These are phyloP conservation scores for Pachycephala philippinensis DNA, from an alignment of 2,113 vertebrate species.

Conservation along the genomic window DNA sequence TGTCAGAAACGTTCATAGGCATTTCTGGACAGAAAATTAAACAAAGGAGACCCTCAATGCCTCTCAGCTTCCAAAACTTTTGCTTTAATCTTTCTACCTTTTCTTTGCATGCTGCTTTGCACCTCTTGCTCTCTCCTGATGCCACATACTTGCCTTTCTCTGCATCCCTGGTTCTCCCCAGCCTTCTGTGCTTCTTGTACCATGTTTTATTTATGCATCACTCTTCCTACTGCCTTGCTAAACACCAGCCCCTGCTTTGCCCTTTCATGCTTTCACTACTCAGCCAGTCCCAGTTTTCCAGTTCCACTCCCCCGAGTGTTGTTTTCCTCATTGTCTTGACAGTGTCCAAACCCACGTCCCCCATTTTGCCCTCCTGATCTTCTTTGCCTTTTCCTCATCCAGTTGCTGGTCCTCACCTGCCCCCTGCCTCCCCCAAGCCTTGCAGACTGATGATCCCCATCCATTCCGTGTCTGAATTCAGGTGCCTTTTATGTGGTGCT, in stretches of 20 bases:
- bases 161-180: background rate
- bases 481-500: background rate
- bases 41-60: background rate
- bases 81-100: background rate
- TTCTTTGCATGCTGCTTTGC: background rate
- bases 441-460: background rate
- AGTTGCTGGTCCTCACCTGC: background rate
- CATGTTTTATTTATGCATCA: background rate
- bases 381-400: background rate
- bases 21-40: background rate
- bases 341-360: accelerated
- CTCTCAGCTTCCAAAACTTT: background rate
- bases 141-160: background rate
- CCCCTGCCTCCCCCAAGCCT: background rate
- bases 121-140: background rate
- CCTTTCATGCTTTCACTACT: background rate
- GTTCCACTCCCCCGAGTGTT: background rate
- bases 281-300: background rate
- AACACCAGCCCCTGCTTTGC: background rate
- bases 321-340: background rate
- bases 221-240: background rate
- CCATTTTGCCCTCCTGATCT: background rate
- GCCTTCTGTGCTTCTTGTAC: background rate
- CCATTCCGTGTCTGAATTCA: background rate
- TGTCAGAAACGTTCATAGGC: background rate